Evolutionary conservation across 2,888 invertebrate genomes (phyloP).

Genomic region (Phania funesta): DNA sequence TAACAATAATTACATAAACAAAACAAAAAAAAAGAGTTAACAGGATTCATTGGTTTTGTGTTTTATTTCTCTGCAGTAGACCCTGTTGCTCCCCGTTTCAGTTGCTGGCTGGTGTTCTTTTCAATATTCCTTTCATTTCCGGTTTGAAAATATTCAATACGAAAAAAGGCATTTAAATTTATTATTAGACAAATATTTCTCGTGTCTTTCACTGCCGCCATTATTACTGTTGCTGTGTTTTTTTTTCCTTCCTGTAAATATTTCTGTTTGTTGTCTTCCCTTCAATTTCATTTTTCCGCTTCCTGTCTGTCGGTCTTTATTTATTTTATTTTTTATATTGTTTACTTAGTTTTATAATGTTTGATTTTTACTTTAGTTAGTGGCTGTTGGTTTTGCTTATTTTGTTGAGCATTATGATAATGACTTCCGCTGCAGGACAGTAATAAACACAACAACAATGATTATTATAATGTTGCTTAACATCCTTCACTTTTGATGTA

Average conservation of each 20-base stretch:
- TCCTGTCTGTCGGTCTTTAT: conserved; percentile 55
- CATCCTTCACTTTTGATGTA: conserved; percentile 25
- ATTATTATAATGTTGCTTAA: conserved; percentile 15
- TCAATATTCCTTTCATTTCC: no score
- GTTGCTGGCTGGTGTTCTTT: conserved; percentile 17
- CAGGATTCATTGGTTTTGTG: neutral
- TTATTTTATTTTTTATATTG: no score
- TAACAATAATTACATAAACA: neutral
- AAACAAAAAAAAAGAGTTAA: neutral
- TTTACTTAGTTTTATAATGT: conserved; percentile 9
- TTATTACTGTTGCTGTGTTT: conserved; percentile 3
- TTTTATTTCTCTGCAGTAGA: neutral
- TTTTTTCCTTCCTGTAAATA: conserved; percentile 40
- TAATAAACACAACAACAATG: conserved; percentile 31
- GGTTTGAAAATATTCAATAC: conserved; percentile 7
- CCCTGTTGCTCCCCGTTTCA: neutral
- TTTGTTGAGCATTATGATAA: conserved; percentile 57
- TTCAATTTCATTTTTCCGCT: conserved; percentile 62
- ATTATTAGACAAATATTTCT: conserved; percentile 5
- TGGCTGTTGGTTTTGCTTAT: neutral
- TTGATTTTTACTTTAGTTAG: conserved; percentile 4
- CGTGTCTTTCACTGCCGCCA: neutral
- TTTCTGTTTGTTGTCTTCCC: conserved; percentile 42
- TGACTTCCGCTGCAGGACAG: conserved; percentile 62
- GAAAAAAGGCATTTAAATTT: neutral